These are phyloP conservation scores for Aphelenchoides fujianensis DNA, from an alignment of 1,140 invertebrate species.

Conservation along the genomic window DNA sequence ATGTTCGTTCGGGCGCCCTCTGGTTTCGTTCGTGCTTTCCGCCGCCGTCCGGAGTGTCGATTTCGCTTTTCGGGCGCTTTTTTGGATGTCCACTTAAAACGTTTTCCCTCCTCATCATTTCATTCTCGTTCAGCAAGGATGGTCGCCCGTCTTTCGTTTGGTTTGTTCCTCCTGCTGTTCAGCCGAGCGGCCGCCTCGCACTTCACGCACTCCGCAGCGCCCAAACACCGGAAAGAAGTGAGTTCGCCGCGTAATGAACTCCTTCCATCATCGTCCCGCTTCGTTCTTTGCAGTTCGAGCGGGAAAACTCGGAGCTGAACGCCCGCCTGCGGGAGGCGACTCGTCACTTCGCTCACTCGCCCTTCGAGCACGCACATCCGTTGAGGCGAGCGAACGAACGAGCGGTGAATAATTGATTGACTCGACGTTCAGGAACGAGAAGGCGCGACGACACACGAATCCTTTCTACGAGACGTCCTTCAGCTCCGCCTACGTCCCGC, in stretches of 20 bases:
- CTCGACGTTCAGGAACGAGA: conserved; percentile 1
- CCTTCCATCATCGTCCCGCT: neutral
- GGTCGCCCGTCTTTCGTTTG: neutral
- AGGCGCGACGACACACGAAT: conserved; percentile 22
- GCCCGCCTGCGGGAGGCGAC: neutral
- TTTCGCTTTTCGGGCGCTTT: too few species aligned
- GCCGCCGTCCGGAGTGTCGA: too few species aligned
- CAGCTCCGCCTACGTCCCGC: conserved; percentile 23
- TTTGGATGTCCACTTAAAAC: too few species aligned
- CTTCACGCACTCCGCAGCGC: neutral
- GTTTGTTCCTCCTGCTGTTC: neutral
- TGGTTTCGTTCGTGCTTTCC: too few species aligned
- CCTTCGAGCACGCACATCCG: neutral
- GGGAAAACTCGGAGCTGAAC: neutral
- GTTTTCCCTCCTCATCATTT: too few species aligned
- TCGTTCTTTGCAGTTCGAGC: conserved; percentile 4
- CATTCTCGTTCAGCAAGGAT: too few species aligned
- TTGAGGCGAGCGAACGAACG: neutral
- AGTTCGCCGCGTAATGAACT: neutral
- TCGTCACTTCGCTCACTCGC: neutral
- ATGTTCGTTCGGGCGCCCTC: too few species aligned
- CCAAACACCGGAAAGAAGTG: neutral
- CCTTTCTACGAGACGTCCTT: conserved; percentile 37
- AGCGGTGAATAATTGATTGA: neutral
- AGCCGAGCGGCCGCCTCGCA: neutral